These are phyloP conservation scores for Polypedilum pembai DNA, from an alignment of 1,140 invertebrate species.

Conservation along the genomic window DNA sequence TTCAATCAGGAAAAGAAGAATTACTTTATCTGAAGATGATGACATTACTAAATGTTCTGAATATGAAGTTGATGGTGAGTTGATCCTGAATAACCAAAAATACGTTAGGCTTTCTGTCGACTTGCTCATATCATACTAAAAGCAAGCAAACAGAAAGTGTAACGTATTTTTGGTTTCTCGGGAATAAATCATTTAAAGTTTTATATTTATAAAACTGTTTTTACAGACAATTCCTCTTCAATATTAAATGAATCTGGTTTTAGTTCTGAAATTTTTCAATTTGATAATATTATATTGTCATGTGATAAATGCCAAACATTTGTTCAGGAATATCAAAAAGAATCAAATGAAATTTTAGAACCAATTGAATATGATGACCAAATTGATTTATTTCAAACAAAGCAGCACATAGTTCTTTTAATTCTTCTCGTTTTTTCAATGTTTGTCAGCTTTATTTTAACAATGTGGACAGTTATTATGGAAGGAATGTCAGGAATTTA, in stretches of 20 bases:
- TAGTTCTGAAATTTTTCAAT: conserved; percentile 46
- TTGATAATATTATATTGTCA: conserved; percentile 44
- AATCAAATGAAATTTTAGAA: conserved; percentile 45
- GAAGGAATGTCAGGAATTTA: conserved; percentile 82
- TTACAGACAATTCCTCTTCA: conserved; percentile 35
- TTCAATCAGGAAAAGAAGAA: conserved; percentile 35
- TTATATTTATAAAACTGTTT: too few relatives aligned
- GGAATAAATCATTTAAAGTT: conserved; percentile 71
- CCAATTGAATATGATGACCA: conserved; percentile 50
- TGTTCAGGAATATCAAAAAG: conserved; percentile 48
- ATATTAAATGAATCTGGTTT: conserved; percentile 35
- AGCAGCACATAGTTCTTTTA: conserved; percentile 73
- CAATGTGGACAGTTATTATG: conserved; percentile 76
- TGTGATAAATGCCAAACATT: conserved; percentile 48
- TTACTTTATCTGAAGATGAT: conserved; percentile 39
- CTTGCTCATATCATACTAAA: too few relatives aligned
- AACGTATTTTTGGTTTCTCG: conserved; percentile 50
- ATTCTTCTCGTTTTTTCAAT: conserved; percentile 74
- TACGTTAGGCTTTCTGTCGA: too few relatives aligned
- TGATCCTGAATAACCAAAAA: too few relatives aligned
- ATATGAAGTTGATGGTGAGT: too few relatives aligned
- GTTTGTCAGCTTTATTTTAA: conserved; percentile 80
- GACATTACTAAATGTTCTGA: too few relatives aligned
- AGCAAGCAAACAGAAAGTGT: conserved; percentile 39
- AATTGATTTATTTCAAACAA: conserved; percentile 58